Percentiles rank a stretch among this genome's conserved stretches.
Conservation (phyloP, 2,113 vertebrate species). For the Scopus umbretta region DNA sequence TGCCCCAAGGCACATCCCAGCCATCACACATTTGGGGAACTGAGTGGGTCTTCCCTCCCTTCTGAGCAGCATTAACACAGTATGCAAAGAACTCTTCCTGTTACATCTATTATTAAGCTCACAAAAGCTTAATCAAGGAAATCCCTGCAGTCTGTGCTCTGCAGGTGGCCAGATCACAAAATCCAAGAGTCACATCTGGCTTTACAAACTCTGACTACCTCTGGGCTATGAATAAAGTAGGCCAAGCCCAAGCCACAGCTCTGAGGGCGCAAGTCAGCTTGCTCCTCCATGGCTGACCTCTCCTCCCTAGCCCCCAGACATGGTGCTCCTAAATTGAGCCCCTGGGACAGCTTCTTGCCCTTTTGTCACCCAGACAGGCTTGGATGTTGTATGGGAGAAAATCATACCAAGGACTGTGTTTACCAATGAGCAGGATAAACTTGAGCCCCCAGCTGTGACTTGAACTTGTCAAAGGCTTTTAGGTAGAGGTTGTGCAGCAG, state of each 20-base stretch:
- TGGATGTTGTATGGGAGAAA: neutral
- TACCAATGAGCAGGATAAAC: neutral
- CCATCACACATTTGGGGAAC: neutral
- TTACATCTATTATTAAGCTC: neutral
- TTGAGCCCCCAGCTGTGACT: neutral
- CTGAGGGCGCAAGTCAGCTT: neutral
- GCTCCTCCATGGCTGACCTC: neutral
- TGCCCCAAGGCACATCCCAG: neutral
- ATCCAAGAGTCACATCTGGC: neutral
- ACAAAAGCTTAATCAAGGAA: neutral
- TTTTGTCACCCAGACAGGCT: neutral
- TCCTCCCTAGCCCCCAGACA: neutral
- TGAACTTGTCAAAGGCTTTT: neutral
- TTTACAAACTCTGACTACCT: neutral
- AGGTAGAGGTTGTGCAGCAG: neutral
- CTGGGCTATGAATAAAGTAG: neutral
- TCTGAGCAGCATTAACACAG: neutral
- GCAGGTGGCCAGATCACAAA: neutral
- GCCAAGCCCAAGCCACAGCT: fast-evolving
- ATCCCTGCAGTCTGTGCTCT: neutral
- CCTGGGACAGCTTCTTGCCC: neutral
- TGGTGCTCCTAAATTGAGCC: neutral
- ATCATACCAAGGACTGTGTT: neutral
- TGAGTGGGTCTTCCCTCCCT: neutral
- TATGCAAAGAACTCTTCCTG: neutral